Base-by-base conservation (phyloP, 2,888 invertebrate species). In the Drosophila phalerata region DNA sequence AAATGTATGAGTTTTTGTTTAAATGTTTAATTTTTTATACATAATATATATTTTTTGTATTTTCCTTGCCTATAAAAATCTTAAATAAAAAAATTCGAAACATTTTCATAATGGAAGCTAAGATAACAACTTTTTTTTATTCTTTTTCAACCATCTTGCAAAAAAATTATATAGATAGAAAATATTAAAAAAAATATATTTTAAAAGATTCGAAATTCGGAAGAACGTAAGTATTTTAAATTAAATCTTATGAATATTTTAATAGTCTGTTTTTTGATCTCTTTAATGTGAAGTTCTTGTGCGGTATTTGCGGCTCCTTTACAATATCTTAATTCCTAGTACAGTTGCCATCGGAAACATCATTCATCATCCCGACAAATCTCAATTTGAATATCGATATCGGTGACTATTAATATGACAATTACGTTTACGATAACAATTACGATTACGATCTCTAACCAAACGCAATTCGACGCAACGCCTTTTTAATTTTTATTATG, bases 251-350 rank as follows among this genome's bases (percentile, higher is more conserved):
- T 62, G 61, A 62, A 48, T 56, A 53, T 32, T 52, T 71, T 32
- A 45, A 48, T 58, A 42, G 56, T 45, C 58, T 30, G 34, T 61
- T 65, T 42, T 42, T 55, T 51, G 37, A 51, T 42, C 30, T 17
- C 30, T 52, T 74, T 55, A 40, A 64, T 69, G 47, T 47, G 49
- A 64, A 73, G 61, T 55, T 69, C 40, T 79, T 77, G 76, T 77
- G 76, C 76, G 76, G 53, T 77, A 52, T 32, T 60, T 66, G 76
- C 76, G 76, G 76, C 76, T 60, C 40, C 62, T 38, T 47, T 48
- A 56, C 53, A 42, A 28, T 63, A 47, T 64, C 49, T 73, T 68
- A 61, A 32, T 42, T 64, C 34, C 51, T 73, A 69, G 40, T 69
- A 61, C 74, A 65, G 52, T 61, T 73, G 60, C 69, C 74, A 47